Base-by-base conservation (phyloP, 2,888 invertebrate genomes). In the Carterocephalus palaemon region DNA sequence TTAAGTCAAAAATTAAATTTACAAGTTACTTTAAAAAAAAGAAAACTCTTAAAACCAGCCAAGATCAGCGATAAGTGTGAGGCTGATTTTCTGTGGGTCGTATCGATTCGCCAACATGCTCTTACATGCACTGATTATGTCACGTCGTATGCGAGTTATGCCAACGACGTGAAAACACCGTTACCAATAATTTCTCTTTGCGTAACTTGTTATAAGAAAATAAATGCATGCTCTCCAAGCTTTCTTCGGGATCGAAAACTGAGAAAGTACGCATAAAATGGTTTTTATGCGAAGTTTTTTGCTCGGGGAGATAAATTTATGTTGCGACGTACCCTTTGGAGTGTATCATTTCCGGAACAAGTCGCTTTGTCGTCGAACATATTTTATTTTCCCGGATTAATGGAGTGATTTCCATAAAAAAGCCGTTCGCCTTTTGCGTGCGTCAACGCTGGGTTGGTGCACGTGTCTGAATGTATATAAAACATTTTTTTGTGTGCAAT, bases 301-400 rank as follows among this genome's bases (percentile, higher is more conserved):
- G 29, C 45, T 31, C 13, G 19, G 24, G 19, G 29, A 45, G 37
- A 45, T 45, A 45, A 45, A 45, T 46, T 46, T 38, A 46, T 32
- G 38, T 26, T 32, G 34, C 45, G 45, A 46, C 45, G 45, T 56
- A 57, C 56, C 54, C 57, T 54, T 61, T 66, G 57, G 67, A 78
- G 76, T 70, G 77, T 64, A 67, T 67, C 73, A 67, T 66, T 75
- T 86, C 86, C 86, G 74, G 80, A 59, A 86, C 86, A 86, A 85
- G 84, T 74, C 69, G 77, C 71, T 86, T 84, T 85, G 86, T 85
- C 84, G 81, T 72, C 59, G 67, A 61, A 64, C 67, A 76, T 75
- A 77, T 74, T 63, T 60, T 59, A 59, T 56, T 78, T 79, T 75
- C 69, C 68, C 70, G 66, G 67, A 67, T 63, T 70, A 75, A 76